Percentiles rank a stretch among this genome's conserved stretches.
Conservation (phyloP, 2,113 vertebrate genomes). For the Danionella cerebrum region DNA sequence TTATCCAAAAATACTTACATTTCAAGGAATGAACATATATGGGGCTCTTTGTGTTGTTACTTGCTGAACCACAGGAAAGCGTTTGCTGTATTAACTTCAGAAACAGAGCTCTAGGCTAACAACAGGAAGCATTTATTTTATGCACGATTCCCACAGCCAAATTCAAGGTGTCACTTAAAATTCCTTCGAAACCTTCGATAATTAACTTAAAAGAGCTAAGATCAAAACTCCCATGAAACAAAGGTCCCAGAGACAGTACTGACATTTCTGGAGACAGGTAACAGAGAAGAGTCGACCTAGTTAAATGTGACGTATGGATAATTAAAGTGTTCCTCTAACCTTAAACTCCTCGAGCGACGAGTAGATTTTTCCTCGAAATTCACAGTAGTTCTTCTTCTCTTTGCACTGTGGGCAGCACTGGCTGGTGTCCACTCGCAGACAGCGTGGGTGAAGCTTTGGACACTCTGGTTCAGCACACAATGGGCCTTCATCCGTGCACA, state of each 20-base stretch:
- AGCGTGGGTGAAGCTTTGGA: conserved; percentile 88
- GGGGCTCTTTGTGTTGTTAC: no score
- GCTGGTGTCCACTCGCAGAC: conserved; percentile 89
- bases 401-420: conserved; percentile 96
- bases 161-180: no score
- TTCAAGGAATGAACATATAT: no score
- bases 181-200: no score
- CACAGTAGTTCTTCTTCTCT: conserved; percentile 93
- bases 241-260: background rate
- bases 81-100: no score
- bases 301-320: background rate
- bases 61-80: no score
- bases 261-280: background rate
- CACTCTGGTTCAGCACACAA: conserved; percentile 91
- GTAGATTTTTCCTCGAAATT: conserved; percentile 89
- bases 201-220: conserved; percentile 20
- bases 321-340: conserved; percentile 67
- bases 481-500: conserved; percentile 96
- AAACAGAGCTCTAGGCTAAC: no score
- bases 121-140: no score
- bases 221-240: conserved; percentile 20
- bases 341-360: conserved; percentile 90
- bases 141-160: no score
- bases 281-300: background rate
- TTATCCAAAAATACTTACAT: no score